Percentiles rank a stretch among this genome's conserved stretches.
Evolutionary conservation across 2,113 vertebrate genomes (phyloP).

Genomic region (Dromaius novaehollandiae): DNA sequence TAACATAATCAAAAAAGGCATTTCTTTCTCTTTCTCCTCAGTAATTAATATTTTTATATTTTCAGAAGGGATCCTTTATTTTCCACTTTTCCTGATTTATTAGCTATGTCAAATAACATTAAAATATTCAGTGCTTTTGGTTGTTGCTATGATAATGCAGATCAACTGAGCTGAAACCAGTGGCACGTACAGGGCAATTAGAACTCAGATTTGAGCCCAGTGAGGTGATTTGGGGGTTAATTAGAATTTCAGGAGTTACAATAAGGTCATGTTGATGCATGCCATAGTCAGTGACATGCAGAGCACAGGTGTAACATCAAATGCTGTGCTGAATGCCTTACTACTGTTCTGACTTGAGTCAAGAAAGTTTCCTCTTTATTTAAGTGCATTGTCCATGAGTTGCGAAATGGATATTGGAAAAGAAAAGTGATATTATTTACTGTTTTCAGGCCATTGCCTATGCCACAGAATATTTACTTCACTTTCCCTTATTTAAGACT

Average conservation of each 20-base stretch:
- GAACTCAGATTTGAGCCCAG: neutral
- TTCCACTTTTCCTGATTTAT: neutral
- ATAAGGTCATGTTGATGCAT: neutral
- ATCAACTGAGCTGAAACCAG: neutral
- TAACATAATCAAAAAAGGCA: neutral
- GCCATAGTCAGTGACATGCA: neutral
- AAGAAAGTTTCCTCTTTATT: neutral
- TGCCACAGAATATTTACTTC: neutral
- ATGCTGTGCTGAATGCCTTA: neutral
- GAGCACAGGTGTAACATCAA: neutral
- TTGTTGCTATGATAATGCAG: neutral
- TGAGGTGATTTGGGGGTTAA: conserved; percentile 20
- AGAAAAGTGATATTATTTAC: neutral
- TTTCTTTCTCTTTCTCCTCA: neutral
- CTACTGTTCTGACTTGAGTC: neutral
- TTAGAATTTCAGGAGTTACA: neutral
- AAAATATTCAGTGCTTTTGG: conserved; percentile 22
- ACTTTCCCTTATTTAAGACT: neutral
- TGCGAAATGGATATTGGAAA: neutral
- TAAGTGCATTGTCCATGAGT: neutral
- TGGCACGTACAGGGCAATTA: neutral
- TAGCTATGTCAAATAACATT: neutral
- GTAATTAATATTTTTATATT: neutral
- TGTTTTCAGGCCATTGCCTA: neutral
- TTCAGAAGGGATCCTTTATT: neutral